Evolutionary conservation across 1,140 invertebrate genomes (phyloP).

Genomic region (Plodia interpunctella): DNA sequence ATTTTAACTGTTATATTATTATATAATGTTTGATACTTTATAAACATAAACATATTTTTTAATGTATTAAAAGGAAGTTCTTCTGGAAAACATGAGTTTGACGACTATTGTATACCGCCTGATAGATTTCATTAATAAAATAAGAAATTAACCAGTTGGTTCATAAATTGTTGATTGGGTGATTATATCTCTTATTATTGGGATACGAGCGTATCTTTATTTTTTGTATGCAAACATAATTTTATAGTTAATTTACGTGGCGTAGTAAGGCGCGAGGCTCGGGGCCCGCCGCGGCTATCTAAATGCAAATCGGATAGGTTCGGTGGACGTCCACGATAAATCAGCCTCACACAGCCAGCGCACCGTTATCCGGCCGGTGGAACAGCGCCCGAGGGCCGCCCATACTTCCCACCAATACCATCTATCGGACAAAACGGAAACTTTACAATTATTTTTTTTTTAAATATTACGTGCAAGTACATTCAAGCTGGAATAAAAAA

Average conservation of each 20-base stretch:
- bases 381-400: constrained; percentile 14
- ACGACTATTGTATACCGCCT: too few species aligned
- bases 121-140: background rate
- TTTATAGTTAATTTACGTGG: constrained; percentile 63
- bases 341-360: constrained; percentile 45
- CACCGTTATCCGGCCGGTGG: constrained; percentile 48
- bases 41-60: too few species aligned
- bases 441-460: too few species aligned
- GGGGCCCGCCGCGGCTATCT: constrained; percentile 50
- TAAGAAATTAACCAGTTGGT: background rate
- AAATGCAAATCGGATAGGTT: constrained; percentile 74
- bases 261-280: constrained; percentile 38
- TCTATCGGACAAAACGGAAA: too few species aligned
- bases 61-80: too few species aligned
- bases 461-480: too few species aligned
- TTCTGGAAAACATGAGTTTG: too few species aligned
- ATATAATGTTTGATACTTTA: too few species aligned
- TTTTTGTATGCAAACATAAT: constrained; percentile 49
- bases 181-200: constrained; percentile 42
- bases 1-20: too few species aligned
- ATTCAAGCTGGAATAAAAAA: too few species aligned
- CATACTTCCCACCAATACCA: constrained; percentile 19
- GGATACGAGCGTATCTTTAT: constrained; percentile 23
- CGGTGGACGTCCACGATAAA: constrained; percentile 68
- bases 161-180: constrained; percentile 22